Evolutionary conservation across 1,140 invertebrate species (phyloP).

Genomic region (Diachasma alloeum): DNA sequence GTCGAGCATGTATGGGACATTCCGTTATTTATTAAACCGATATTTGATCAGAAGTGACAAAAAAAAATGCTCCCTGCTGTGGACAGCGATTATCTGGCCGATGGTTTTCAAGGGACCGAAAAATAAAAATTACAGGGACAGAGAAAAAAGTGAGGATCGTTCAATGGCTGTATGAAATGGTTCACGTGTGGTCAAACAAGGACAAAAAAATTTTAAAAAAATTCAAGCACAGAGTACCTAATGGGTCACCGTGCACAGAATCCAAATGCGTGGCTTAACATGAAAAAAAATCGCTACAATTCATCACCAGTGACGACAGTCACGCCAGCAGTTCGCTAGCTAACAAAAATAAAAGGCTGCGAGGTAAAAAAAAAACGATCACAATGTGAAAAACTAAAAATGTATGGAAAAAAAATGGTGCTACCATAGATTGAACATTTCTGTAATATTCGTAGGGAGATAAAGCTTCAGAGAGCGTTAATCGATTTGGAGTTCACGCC

Average conservation of each 20-base stretch:
- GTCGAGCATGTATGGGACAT: no score
- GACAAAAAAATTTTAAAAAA: neutral
- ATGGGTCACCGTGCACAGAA: neutral
- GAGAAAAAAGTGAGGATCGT: neutral
- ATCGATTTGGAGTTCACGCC: neutral
- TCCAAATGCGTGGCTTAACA: neutral
- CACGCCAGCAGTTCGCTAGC: neutral
- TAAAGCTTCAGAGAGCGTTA: neutral
- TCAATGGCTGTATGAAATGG: neutral
- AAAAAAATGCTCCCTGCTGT: neutral
- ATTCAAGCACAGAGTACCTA: neutral
- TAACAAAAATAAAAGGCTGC: neutral
- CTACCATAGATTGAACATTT: neutral
- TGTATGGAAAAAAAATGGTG: neutral
- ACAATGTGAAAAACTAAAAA: neutral
- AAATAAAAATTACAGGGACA: neutral
- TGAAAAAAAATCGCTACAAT: neutral
- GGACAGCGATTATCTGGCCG: neutral
- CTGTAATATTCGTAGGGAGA: neutral
- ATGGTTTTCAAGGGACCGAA: neutral
- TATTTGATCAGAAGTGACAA: no score
- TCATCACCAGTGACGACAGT: neutral
- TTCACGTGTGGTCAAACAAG: slow-evolving; percentile 2
- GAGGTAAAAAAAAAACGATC: no score
- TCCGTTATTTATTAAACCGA: no score